Evolutionary conservation across 2,113 vertebrate genomes (phyloP).

Genomic region (Isurus oxyrinchus): DNA sequence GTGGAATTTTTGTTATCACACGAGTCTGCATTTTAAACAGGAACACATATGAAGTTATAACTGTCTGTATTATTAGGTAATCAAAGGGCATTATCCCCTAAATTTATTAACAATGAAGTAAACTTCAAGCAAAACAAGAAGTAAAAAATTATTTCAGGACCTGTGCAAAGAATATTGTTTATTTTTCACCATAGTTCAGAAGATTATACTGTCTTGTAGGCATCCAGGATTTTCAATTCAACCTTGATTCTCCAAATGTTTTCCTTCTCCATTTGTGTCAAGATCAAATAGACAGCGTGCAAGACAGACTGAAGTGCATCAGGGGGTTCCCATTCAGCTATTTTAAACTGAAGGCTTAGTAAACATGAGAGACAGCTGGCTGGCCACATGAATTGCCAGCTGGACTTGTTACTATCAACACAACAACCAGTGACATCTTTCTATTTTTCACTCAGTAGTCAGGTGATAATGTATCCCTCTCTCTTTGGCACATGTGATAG

Average conservation of each 20-base stretch:
- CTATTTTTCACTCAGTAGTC: neutral
- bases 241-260: neutral
- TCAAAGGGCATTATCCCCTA: neutral
- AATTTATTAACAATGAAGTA: neutral
- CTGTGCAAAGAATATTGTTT: neutral
- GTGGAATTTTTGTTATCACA: neutral
- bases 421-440: neutral
- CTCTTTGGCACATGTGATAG: neutral
- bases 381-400: neutral
- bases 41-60: neutral
- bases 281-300: neutral
- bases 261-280: neutral
- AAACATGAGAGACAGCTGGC: conserved; percentile 6
- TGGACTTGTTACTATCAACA: neutral
- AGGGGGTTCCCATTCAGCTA: neutral
- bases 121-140: neutral
- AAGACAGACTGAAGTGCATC: neutral
- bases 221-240: neutral
- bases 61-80: neutral
- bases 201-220: neutral
- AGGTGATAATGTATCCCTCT: neutral
- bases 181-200: neutral
- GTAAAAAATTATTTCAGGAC: neutral
- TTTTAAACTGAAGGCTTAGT: neutral
- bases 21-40: neutral